Evolutionary conservation across 2,113 vertebrate genomes (phyloP).

Genomic region (Climacteris rufus): DNA sequence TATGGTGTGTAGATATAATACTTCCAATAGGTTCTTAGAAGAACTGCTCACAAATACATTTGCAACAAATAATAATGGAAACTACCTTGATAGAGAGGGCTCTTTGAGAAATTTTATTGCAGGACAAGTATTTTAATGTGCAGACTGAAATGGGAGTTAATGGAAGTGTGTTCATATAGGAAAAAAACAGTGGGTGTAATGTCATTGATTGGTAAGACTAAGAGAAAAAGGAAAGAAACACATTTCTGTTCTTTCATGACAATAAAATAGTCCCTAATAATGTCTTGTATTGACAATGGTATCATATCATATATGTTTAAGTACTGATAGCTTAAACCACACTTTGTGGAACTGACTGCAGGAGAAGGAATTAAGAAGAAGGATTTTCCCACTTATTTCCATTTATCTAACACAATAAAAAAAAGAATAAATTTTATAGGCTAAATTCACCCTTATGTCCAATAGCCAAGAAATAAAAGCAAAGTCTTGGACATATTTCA

Average conservation of each 20-base stretch:
- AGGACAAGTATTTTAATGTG: not conserved
- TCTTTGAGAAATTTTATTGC: not conserved
- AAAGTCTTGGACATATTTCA: constrained; percentile 62
- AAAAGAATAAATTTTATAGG: constrained; percentile 35
- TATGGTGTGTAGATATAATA: not conserved
- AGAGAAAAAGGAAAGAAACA: not conserved
- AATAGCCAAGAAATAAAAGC: constrained; percentile 58
- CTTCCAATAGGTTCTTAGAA: not conserved
- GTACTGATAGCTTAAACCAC: not conserved
- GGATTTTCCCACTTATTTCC: constrained; percentile 9
- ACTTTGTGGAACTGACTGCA: constrained; percentile 7
- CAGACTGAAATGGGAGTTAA: not conserved
- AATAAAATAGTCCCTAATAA: not conserved
- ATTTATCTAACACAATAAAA: constrained; percentile 21
- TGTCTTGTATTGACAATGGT: not conserved
- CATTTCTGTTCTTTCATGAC: not conserved
- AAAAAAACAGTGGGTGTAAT: not conserved
- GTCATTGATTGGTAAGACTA: not conserved
- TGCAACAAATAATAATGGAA: not conserved
- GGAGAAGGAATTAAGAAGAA: constrained; percentile 29
- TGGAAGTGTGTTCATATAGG: not conserved
- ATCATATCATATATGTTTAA: not conserved
- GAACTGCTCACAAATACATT: not conserved
- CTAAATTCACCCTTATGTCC: constrained; percentile 36
- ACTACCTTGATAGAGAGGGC: not conserved